Evolutionary conservation across 1,140 invertebrate genomes (phyloP).

Genomic region (Drosophila littoralis): DNA sequence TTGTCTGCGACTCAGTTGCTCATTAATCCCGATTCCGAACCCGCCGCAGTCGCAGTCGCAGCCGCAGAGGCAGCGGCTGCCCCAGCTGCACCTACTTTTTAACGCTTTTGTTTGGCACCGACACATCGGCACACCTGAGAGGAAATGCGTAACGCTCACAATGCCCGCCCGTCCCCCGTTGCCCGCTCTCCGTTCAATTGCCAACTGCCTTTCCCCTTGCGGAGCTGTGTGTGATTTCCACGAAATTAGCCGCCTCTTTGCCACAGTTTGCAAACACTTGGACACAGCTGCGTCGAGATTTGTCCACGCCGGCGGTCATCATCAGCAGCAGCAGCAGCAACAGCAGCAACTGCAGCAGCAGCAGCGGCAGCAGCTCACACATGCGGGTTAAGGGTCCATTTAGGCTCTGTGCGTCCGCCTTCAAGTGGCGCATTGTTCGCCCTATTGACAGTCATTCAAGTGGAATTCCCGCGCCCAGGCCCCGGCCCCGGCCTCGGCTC

Average conservation of each 20-base stretch:
- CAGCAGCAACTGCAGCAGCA: conserved; percentile 2
- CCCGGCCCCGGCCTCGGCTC: background rate
- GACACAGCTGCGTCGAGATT: conserved; percentile 57
- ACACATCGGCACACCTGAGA: conserved; percentile 65
- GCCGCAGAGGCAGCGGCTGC: conserved; percentile 11
- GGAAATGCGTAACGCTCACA: conserved; percentile 74
- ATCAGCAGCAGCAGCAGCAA: conserved; percentile 15
- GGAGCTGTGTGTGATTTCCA: conserved; percentile 59
- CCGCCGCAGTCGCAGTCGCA: conserved; percentile 22
- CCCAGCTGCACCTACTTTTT: conserved; percentile 76
- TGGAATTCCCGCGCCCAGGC: conserved; percentile 60
- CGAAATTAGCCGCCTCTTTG: conserved; percentile 55
- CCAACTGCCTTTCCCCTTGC: background rate
- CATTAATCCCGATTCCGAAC: conserved; percentile 72
- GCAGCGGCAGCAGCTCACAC: conserved; percentile 5
- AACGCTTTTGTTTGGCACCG: conserved; percentile 68
- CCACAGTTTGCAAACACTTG: conserved; percentile 43
- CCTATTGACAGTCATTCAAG: conserved; percentile 75
- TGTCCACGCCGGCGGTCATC: conserved; percentile 76
- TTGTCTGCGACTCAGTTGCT: conserved; percentile 69
- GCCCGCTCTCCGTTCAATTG: conserved; percentile 7
- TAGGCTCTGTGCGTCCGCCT: conserved; percentile 20
- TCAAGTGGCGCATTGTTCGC: conserved; percentile 66
- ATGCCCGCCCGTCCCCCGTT: conserved; percentile 16
- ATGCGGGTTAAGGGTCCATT: conserved; percentile 62